These are phyloP conservation scores for Mesocentrotus franciscanus DNA, from an alignment of 53 echinoderm and acorn worm genomes.

Conservation along the genomic window DNA sequence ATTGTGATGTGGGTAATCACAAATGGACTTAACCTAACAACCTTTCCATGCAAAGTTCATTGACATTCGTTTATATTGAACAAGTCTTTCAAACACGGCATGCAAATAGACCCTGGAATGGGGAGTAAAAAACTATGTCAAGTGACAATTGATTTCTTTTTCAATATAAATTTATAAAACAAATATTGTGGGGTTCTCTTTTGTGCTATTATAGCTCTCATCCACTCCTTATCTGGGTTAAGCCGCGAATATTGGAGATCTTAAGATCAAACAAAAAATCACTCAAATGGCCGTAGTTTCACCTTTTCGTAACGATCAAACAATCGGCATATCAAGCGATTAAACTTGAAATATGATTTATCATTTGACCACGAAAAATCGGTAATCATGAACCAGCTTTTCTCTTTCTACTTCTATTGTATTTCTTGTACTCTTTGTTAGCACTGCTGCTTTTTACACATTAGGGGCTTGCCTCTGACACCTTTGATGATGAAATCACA, in stretches of 20 bases:
- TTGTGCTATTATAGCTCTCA: not conserved
- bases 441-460: not conserved
- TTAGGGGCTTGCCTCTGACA: not conserved
- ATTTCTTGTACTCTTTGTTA: not conserved
- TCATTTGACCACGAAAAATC: constrained; percentile 27
- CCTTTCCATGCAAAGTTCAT: constrained; percentile 15
- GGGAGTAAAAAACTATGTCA: constrained; percentile 48
- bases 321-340: not conserved
- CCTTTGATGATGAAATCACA: not conserved
- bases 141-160: constrained; percentile 47
- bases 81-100: not conserved
- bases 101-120: not conserved
- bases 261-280: not conserved
- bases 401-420: not conserved
- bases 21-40: not conserved
- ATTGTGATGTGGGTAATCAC: not conserved
- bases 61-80: constrained; percentile 44
- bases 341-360: not conserved
- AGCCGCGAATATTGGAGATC: constrained; percentile 49
- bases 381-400: not conserved
- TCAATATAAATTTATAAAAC: constrained; percentile 46
- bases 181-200: constrained; percentile 34
- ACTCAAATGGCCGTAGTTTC: not conserved
- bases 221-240: constrained; percentile 39
- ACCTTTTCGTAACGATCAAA: constrained; percentile 41